Evolutionary conservation across 1,140 invertebrate genomes (phyloP).

Genomic region (Frieseomelitta varia): DNA sequence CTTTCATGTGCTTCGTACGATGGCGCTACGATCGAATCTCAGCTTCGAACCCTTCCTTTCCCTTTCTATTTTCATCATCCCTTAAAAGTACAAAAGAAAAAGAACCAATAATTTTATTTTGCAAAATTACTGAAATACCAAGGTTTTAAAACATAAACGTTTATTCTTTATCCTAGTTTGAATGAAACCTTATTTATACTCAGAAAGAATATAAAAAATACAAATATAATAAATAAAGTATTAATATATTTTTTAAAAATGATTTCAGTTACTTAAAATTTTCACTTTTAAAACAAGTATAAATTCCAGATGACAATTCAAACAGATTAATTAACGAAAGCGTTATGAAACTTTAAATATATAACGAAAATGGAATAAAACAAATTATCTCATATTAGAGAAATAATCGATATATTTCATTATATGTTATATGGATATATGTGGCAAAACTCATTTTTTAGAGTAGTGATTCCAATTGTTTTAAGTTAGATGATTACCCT

Average conservation of each 20-base stretch:
- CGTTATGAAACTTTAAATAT: too few species aligned
- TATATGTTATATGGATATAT: background rate
- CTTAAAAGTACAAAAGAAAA: too few species aligned
- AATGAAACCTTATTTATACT: background rate
- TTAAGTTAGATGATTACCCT: background rate
- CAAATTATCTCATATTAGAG: background rate
- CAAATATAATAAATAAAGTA: background rate
- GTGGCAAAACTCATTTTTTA: too few species aligned
- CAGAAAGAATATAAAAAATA: background rate
- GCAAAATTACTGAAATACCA: too few species aligned
- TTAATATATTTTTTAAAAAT: too few species aligned
- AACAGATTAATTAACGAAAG: background rate
- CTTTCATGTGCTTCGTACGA: conserved; percentile 52
- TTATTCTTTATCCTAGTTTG: background rate
- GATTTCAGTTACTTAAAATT: background rate
- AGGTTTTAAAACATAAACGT: background rate
- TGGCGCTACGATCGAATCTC: conserved; percentile 59
- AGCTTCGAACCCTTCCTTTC: background rate
- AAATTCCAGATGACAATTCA: rapidly evolving
- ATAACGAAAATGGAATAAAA: background rate
- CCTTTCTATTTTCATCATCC: too few species aligned
- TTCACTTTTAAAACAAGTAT: rapidly evolving
- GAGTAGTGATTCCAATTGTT: too few species aligned
- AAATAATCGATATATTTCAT: rapidly evolving
- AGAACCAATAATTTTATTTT: background rate